Conservation (phyloP, 2,888 invertebrate genomes). For the Oligia strigilis region DNA sequence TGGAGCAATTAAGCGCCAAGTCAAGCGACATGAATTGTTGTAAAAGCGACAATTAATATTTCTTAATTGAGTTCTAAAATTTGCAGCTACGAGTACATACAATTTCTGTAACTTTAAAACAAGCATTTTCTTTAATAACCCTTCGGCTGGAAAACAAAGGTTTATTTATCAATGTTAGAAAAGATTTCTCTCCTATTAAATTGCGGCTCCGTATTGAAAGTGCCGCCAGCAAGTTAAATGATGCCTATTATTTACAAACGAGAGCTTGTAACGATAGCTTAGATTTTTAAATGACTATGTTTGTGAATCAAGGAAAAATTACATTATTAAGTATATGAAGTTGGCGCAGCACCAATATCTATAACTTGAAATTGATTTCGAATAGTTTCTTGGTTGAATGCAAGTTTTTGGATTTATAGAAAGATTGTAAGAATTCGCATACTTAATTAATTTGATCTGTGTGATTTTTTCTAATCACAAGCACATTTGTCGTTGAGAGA, state of each 20-base stretch:
- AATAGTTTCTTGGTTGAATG: neutral
- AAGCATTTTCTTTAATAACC: neutral
- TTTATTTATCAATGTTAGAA: constrained; percentile 6
- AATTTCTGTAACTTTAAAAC: neutral
- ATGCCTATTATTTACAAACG: constrained; percentile 45
- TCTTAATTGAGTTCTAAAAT: neutral
- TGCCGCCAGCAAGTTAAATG: constrained; percentile 35
- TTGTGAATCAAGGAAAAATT: constrained; percentile 10
- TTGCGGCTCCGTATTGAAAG: constrained; percentile 20
- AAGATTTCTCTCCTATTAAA: constrained; percentile 28
- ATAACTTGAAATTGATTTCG: neutral
- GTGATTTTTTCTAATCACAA: too few species aligned
- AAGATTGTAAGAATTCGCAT: neutral
- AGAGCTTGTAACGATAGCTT: constrained; percentile 38
- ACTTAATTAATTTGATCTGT: neutral
- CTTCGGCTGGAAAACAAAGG: neutral
- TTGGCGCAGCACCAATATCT: neutral
- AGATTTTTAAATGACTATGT: constrained; percentile 30
- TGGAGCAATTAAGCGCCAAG: neutral
- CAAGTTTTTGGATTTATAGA: neutral
- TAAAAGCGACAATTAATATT: constrained; percentile 2
- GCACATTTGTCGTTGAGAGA: too few species aligned
- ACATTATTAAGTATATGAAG: neutral
- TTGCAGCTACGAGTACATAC: neutral
- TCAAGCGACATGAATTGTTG: neutral